Percentiles rank a stretch among this genome's conserved stretches.
phyloP scores from a whole-genome alignment of 2,797 vertebrate species.

The Chelmon rostratus region DNA sequence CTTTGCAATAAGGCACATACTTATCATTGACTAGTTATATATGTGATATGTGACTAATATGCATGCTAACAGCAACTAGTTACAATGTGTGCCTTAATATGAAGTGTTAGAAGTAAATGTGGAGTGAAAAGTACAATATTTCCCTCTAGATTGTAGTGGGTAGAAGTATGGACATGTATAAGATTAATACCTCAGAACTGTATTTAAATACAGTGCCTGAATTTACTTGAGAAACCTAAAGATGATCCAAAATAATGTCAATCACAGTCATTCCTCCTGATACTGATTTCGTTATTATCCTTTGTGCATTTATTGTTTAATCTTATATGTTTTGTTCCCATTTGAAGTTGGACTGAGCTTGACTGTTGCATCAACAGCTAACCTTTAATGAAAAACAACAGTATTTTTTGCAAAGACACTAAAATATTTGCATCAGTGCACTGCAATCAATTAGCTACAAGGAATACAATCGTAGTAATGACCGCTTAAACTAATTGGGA shows the following conservation, averaged over 20 bases:
- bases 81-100: no score
- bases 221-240: no score
- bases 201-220: no score
- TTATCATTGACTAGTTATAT: no score
- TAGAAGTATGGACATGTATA: no score
- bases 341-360: no score
- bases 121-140: no score
- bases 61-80: no score
- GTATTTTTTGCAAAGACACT: background rate
- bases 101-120: background rate
- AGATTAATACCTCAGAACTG: no score
- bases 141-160: background rate
- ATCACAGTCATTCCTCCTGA: no score
- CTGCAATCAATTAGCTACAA: slow-evolving; percentile 16
- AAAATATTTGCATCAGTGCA: background rate
- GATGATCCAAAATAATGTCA: background rate
- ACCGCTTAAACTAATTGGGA: slow-evolving; percentile 1
- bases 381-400: background rate
- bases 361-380: background rate
- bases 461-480: background rate
- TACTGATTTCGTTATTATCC: background rate
- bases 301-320: background rate
- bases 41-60: no score
- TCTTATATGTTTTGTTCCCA: background rate
- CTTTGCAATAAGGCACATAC: no score